These are phyloP conservation scores for Cromileptes altivelis DNA, from an alignment of 2,113 vertebrate genomes.

Conservation along the genomic window DNA sequence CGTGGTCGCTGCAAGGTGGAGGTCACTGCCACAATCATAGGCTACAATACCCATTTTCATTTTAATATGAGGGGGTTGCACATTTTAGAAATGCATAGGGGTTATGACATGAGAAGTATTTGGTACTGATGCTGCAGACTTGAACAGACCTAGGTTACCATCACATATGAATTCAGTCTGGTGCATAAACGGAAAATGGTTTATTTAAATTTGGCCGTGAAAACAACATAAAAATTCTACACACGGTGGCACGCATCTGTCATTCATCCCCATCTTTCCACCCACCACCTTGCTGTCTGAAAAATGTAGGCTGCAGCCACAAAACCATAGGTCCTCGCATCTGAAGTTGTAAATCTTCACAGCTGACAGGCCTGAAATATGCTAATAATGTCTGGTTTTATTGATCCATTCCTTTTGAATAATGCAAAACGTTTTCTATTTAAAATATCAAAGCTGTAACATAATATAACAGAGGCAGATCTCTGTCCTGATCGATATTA, in stretches of 20 bases:
- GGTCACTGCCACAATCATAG: neutral
- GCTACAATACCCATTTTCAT: neutral
- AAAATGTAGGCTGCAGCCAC: slow-evolving; percentile 14
- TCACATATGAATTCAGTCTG: neutral
- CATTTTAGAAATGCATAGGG: neutral
- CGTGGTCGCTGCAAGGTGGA: neutral
- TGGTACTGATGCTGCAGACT: neutral
- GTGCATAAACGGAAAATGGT: neutral
- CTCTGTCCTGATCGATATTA: too few species aligned
- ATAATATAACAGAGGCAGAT: neutral
- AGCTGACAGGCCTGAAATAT: neutral
- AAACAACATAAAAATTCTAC: neutral
- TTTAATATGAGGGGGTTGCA: neutral
- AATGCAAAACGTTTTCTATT: neutral
- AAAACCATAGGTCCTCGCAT: neutral
- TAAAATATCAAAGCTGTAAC: neutral
- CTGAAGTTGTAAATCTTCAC: neutral
- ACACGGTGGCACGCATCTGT: neutral
- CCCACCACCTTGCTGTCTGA: slow-evolving; percentile 6
- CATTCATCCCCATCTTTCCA: slow-evolving; percentile 1
- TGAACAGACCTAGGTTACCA: too few species aligned
- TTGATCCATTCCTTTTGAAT: neutral
- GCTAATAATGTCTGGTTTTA: neutral
- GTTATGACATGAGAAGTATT: neutral
- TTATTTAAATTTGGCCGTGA: neutral